Base-by-base conservation (phyloP, 1,140 invertebrate genomes). In the Drosophila pectinifera region DNA sequence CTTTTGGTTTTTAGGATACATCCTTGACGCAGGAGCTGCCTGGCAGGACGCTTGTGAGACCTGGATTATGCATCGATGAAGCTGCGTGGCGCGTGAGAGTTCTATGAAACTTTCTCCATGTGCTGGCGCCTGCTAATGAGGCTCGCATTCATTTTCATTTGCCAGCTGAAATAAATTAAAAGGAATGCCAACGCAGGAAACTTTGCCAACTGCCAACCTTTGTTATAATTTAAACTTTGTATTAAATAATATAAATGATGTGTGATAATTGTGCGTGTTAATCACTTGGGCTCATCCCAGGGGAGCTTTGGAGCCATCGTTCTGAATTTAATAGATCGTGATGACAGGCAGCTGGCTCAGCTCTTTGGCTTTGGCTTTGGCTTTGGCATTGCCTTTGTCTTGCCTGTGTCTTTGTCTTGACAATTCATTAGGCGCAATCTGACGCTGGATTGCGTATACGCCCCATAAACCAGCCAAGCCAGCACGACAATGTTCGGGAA, bases 81-180 rank as follows among this genome's bases (percentile, higher is more conserved):
- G 42, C 59, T 64, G 48, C 22, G 20, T 48, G 55, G 31, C 18
- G 49, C 18, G 18, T 53, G 49, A 53, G 49, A n/a, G 49, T 36
- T 36, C 31, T 62, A 45, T 41, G 24, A 89, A 88, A 88, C 75
- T 89, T 88, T 76, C 55, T 49, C 26, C 78, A 64, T 86, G 83
- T 88, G 84, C 76, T 69, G 68, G 59, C 76, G 72, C 78, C 63
- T 80, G 73, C 83, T 88, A 88, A 88, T 88, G 83, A 88, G 83
- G 34, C 68, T 65, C 56, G 53, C 64, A 88, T 88, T 84, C 73
- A 78, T 88, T 80, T 80, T 80, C 75, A 88, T 89, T 88, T 83
- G 64, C 62, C 80, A 74, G 48, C 42, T 74, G 62, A 75, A 72
- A 68, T 72, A 88, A 78, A 73, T 86, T 75, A 88, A 69, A 79